These are phyloP conservation scores for Caenorhabditis uteleia DNA, from an alignment of 2,888 invertebrate species.

Conservation along the genomic window DNA sequence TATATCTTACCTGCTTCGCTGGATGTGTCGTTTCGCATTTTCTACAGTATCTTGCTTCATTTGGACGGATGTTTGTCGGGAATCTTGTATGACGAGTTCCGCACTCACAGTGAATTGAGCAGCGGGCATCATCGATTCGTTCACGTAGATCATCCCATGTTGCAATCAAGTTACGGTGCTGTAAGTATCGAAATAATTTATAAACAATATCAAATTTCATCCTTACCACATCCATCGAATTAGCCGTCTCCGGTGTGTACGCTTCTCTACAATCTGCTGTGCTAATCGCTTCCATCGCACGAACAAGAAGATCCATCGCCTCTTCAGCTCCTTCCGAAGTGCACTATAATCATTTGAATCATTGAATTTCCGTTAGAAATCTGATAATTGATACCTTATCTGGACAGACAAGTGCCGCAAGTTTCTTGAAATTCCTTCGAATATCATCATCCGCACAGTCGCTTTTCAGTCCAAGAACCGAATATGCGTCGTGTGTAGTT, in stretches of 20 bases:
- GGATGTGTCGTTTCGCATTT: conserved; percentile 83
- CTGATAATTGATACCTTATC: conserved; percentile 77
- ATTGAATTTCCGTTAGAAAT: neutral
- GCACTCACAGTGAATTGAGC: conserved; percentile 92
- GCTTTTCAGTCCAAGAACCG: conserved; percentile 85
- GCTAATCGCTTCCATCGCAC: conserved; percentile 92
- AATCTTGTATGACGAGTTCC: conserved; percentile 87
- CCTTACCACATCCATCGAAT: conserved; percentile 7
- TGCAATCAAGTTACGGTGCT: conserved; percentile 36
- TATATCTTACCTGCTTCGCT: conserved; percentile 76
- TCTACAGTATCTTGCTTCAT: conserved; percentile 88
- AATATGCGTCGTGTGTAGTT: conserved; percentile 84
- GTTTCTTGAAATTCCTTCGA: conserved; percentile 89
- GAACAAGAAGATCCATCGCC: conserved; percentile 91
- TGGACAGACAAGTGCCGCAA: conserved; percentile 92
- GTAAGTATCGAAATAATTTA: conserved; percentile 19
- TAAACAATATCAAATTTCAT: neutral
- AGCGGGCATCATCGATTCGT: conserved; percentile 77
- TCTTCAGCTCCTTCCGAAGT: conserved; percentile 82
- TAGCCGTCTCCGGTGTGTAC: conserved; percentile 17
- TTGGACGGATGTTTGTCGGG: conserved; percentile 84
- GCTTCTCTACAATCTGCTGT: conserved; percentile 77
- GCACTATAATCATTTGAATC: conserved; percentile 17
- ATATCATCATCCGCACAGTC: conserved; percentile 91
- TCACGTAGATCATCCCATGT: conserved; percentile 30